Percentiles rank a stretch among this genome's conserved stretches.
Evolutionary conservation across 1,140 invertebrate species (phyloP).

Genomic region (Diploscapter pachys): DNA sequence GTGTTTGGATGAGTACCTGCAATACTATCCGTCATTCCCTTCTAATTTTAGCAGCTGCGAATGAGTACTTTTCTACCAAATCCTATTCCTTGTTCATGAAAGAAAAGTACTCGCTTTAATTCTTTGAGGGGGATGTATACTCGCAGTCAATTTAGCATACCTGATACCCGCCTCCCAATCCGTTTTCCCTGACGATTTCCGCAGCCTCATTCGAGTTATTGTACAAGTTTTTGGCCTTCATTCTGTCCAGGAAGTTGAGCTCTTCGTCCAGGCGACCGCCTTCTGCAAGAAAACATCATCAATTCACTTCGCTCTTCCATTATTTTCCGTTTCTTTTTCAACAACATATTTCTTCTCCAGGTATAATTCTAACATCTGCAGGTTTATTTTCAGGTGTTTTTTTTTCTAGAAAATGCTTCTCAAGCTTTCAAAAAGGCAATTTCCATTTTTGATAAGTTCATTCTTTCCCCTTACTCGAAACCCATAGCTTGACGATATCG

Average conservation of each 20-base stretch:
- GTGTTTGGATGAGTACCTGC: conserved; percentile 57
- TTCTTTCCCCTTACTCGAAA: conserved; percentile 38
- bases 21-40: not conserved
- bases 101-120: no score
- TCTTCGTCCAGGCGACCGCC: conserved; percentile 57
- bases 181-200: conserved; percentile 56
- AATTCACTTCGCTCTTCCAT: not conserved
- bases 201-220: conserved; percentile 9
- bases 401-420: no score
- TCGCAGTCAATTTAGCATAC: not conserved
- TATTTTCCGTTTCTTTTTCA: not conserved
- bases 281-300: conserved; percentile 41
- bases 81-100: no score
- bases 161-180: conserved; percentile 52
- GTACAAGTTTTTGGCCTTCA: conserved; percentile 25
- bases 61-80: no score
- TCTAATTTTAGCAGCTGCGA: no score
- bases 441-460: not conserved
- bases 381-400: no score
- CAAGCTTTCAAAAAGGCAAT: not conserved
- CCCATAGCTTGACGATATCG: conserved; percentile 54
- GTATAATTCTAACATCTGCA: no score
- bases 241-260: conserved; percentile 44
- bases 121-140: no score
- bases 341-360: no score